Evolutionary conservation across 2,888 invertebrate species (phyloP).

Genomic region (Apotomis capreana): DNA sequence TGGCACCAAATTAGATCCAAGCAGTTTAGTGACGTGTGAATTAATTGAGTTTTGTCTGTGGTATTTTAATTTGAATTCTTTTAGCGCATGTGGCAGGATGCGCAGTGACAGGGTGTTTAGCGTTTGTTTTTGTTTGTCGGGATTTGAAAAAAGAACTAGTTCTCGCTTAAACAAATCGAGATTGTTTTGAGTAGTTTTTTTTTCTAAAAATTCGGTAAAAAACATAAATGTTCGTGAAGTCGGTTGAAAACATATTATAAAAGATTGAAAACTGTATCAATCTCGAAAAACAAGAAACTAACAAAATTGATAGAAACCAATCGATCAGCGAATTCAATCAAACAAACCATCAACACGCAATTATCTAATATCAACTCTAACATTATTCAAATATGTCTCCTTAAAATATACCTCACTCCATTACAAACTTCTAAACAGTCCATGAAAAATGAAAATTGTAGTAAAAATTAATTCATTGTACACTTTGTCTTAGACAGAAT

Average conservation of each 20-base stretch:
- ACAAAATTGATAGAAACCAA: constrained; percentile 21
- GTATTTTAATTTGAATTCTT: constrained; percentile 60
- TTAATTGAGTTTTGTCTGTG: constrained; percentile 42
- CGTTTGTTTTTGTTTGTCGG: background rate
- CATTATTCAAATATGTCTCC: background rate
- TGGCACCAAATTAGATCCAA: constrained; percentile 67
- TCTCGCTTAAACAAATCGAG: too few relatives aligned
- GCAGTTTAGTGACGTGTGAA: constrained; percentile 52
- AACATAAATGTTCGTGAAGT: too few relatives aligned
- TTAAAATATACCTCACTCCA: background rate
- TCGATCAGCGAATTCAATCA: constrained; percentile 24
- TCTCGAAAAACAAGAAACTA: constrained; percentile 23
- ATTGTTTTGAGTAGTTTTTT: too few relatives aligned
- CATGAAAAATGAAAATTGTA: too few relatives aligned
- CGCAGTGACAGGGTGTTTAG: constrained; percentile 33
- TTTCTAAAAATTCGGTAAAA: too few relatives aligned
- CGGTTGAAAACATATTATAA: too few relatives aligned
- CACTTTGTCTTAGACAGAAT: too few relatives aligned
- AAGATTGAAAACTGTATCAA: too few relatives aligned
- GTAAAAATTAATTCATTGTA: background rate
- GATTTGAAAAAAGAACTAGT: too few relatives aligned
- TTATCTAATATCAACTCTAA: background rate
- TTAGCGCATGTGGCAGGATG: constrained; percentile 43
- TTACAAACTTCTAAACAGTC: too few relatives aligned
- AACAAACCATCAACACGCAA: background rate